Evolutionary conservation across 2,113 vertebrate species (phyloP).

Genomic region (Plecturocebus donacophilus): DNA sequence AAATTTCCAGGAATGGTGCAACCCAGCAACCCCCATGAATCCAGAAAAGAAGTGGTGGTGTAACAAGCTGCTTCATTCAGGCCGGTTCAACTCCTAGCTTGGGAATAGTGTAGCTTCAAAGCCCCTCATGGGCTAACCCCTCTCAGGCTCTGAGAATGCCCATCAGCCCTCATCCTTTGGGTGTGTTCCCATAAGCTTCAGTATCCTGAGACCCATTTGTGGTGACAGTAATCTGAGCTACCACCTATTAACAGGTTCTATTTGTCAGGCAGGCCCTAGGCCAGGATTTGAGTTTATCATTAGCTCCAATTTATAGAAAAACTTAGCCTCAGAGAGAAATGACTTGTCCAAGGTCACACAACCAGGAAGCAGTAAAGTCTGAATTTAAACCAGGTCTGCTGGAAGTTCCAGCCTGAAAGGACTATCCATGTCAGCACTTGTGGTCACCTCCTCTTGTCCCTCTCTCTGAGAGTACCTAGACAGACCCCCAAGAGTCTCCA

Average conservation of each 20-base stretch:
- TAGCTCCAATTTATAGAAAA: background rate
- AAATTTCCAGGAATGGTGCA: background rate
- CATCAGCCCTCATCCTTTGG: background rate
- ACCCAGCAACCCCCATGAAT: rapidly evolving
- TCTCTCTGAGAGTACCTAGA: background rate
- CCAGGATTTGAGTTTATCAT: background rate
- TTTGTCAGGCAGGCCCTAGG: background rate
- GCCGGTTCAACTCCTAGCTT: background rate
- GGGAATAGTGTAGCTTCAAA: background rate
- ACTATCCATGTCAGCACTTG: too few relatives aligned
- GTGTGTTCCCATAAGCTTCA: background rate
- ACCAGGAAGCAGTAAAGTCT: background rate
- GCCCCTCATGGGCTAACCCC: background rate
- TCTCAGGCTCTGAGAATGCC: background rate
- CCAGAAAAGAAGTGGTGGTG: background rate
- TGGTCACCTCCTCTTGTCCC: background rate
- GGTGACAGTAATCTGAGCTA: background rate
- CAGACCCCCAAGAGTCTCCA: background rate
- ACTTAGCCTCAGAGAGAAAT: background rate
- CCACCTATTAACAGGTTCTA: background rate
- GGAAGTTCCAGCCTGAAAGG: background rate
- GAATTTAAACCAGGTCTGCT: background rate
- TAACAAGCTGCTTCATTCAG: too few relatives aligned
- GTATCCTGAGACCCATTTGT: background rate
- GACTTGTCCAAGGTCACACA: background rate